A percentile compares a stretch with the other conserved stretches of the same genome.
Evolutionary conservation across 2,888 invertebrate species (phyloP).

Genomic region (Conops quadrifasciatus): DNA sequence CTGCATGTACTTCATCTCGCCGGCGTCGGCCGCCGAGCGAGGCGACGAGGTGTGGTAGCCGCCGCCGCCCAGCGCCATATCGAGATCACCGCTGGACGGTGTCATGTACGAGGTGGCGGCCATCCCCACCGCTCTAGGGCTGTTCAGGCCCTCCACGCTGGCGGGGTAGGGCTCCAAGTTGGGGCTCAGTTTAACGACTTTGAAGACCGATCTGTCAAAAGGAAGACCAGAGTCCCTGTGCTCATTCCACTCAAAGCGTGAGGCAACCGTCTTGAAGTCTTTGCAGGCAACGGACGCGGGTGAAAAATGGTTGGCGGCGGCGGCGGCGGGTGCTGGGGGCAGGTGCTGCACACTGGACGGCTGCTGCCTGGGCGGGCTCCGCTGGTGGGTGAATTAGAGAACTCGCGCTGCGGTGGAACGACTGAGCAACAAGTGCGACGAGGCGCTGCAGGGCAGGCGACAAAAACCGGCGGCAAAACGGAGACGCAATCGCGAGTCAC

Average conservation of each 20-base stretch:
- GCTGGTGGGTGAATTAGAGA: background rate
- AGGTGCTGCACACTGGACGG: background rate
- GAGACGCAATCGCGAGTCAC: no score
- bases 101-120: conserved; percentile 96
- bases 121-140: conserved; percentile 83
- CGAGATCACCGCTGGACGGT: conserved; percentile 78
- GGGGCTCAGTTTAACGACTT: conserved; percentile 67
- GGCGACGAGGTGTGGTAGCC: conserved; percentile 83
- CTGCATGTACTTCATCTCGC: conserved; percentile 95
- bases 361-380: background rate
- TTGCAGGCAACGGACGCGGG: conserved; percentile 55
- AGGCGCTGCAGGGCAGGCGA: background rate
- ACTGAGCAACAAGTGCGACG: conserved; percentile 6
- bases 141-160: conserved; percentile 68
- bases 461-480: background rate
- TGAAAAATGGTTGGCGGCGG: conserved; percentile 25
- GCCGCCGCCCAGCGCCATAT: conserved; percentile 78
- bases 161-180: conserved; percentile 68
- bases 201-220: conserved; percentile 65
- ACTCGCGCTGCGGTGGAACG: background rate
- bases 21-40: conserved; percentile 84
- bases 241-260: conserved; percentile 66
- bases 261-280: conserved; percentile 65
- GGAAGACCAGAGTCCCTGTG: conserved; percentile 64
- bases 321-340: background rate